Evolutionary conservation across 2,888 invertebrate genomes (phyloP), one percentile per base, ranked within the genome.

Genomic region (Drosophila dives): DNA sequence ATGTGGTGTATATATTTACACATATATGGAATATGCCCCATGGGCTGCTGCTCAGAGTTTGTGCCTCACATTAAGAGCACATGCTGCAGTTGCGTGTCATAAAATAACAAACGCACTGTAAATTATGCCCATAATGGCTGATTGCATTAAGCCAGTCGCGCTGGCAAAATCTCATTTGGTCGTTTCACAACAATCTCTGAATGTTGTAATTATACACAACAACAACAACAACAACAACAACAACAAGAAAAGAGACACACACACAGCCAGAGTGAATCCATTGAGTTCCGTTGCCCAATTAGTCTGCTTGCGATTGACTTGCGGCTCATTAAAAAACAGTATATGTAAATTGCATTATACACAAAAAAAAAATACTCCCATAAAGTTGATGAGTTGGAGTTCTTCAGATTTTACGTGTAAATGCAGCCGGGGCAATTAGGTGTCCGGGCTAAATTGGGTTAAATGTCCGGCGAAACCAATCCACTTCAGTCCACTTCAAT

Each of bases 261-360:
- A 4, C 10, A 10, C 48, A 4, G 20, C 23, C 12, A 6, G 42
- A 10, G 48, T 17, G 38, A 17, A 65, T 66, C 55, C 73, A 75
- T 64, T 66, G 59, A 75, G 78, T 71, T 64, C 61, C 71, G 73
- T 74, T 80, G 80, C 56, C 86, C 85, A 85, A 85, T 85, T 86
- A 86, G 89, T 87, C 64, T 75, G 70, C 83, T 74, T 82, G 81
- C 86, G 77, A 87, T 83, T 81, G 90, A 87, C 85, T 86, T 87
- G 89, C 85, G 87, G 77, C 86, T 86, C 86, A 88, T 86, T 86
- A 89, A 88, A 86, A 89, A 88, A 89, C 90, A 86, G 88, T 86
- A 86, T 88, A 86, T 89, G 89, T 80, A 83, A 78, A 86, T 86
- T 89, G 80, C 83, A 75, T 67, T 80, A 32, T 29, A 15, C 5